A percentile compares a stretch with the other conserved stretches of the same genome.
phyloP scores from a whole-genome alignment of 2,888 invertebrate genomes.

The Mesorhabditis belari region DNA sequence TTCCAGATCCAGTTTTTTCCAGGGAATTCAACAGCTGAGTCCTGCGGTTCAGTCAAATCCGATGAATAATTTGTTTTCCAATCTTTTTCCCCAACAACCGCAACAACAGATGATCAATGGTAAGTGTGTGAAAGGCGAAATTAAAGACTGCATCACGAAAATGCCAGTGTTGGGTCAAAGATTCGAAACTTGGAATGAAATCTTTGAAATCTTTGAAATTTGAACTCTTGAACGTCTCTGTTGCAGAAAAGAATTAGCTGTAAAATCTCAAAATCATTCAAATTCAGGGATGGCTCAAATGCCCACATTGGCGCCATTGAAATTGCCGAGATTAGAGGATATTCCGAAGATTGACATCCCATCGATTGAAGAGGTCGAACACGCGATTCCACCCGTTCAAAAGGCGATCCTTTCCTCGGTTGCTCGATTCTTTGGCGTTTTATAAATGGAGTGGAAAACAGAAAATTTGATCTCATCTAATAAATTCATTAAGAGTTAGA shows the following conservation, averaged over 20 bases:
- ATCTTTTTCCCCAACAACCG: neutral
- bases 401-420: constrained; percentile 34
- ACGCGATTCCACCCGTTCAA: constrained; percentile 36
- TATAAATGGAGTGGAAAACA: too few relatives aligned
- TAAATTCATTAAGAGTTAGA: too few relatives aligned
- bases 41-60: too few relatives aligned
- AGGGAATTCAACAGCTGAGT: too few relatives aligned
- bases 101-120: neutral
- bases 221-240: too few relatives aligned
- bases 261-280: constrained; percentile 1
- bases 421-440: constrained; percentile 38
- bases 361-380: constrained; percentile 37
- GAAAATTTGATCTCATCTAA: too few relatives aligned
- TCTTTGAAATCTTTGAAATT: too few relatives aligned
- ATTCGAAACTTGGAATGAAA: too few relatives aligned
- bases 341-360: constrained; percentile 36
- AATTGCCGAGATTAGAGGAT: constrained; percentile 29
- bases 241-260: neutral
- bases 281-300: constrained; percentile 6
- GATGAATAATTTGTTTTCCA: neutral
- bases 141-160: neutral
- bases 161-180: neutral
- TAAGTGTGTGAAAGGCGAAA: too few relatives aligned
- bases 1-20: too few relatives aligned
- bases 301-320: constrained; percentile 12